Base-by-base conservation (phyloP, 2,797 vertebrate species). In the Glossophaga mutica region DNA sequence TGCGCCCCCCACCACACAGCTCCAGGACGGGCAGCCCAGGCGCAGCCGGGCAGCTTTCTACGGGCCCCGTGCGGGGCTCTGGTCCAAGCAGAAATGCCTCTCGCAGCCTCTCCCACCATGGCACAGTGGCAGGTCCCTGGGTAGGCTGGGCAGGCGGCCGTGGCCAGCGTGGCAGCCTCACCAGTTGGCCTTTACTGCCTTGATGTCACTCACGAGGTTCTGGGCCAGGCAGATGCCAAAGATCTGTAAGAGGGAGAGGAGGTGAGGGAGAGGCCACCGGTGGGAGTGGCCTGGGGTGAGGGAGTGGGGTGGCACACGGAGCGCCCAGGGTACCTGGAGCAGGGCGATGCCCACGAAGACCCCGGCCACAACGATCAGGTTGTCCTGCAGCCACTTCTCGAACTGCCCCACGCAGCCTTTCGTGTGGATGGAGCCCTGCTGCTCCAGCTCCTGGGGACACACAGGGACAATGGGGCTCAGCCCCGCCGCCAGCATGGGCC, bases 301-400 rank as follows among this genome's bases (percentile, higher is more conserved):
- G 37, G 16, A 9, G 59, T 15, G 4, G 18, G 59, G 79, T 12
- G 3, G 18, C 6, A 3, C 0, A 0, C 1, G 1, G 32, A 48
- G 24, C 85, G 9, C 0, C 0, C 1, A 52, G 11, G 15, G 97
- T 98, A 99, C 99, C 99, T 99, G 99, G 96, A 99, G 98, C 98
- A 99, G 99, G 97, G 99, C 99, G 87, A 99, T 97, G 71, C 99
- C 99, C 82, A 99, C 98, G 95, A 99, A 99, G 96, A 99, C 95
- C 11, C 99, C 99, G 12, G 99, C 99, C 84, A 99, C 99, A 21
- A 99, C 92, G 9, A 99, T 99, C 96, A 99, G 98, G 98, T 99
- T 99, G 98, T 99, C 99, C 97, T 99, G 99, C 84, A 99, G 99
- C 99, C 99, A 99, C 97, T 99, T 99, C 96, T 99, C 99, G 98